These are phyloP conservation scores for Anthopleura xanthogrammica DNA, from an alignment of 92 coral and sea anemone species.

Conservation along the genomic window DNA sequence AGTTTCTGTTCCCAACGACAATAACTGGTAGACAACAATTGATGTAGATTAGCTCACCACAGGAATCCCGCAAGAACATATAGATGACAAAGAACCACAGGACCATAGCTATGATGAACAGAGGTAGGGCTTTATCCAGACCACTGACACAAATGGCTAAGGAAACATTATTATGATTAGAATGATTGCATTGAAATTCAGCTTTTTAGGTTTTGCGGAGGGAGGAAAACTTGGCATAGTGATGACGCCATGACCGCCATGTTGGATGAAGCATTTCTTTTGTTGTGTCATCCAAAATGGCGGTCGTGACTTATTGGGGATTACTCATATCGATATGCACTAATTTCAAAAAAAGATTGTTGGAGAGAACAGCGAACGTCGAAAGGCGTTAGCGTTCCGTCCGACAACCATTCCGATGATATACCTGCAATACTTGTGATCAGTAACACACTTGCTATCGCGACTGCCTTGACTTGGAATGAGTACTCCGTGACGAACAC, in stretches of 20 bases:
- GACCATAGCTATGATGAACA: conserved; percentile 80
- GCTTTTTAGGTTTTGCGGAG: too few relatives aligned
- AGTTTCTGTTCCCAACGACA: conserved; percentile 37
- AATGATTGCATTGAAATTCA: neutral
- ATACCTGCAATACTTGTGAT: conserved; percentile 18
- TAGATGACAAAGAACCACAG: conserved; percentile 87
- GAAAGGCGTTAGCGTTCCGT: too few relatives aligned
- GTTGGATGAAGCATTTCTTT: neutral
- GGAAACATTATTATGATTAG: neutral
- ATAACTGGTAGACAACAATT: conserved; percentile 59
- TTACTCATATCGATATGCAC: too few relatives aligned
- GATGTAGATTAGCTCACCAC: conserved; percentile 66
- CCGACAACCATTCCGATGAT: too few relatives aligned
- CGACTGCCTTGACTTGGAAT: conserved; percentile 19
- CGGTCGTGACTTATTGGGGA: neutral
- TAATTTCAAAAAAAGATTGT: neutral
- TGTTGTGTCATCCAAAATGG: neutral
- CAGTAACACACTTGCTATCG: conserved; percentile 2
- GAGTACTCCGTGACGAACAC: conserved; percentile 2
- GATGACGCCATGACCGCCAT: neutral
- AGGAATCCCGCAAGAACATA: conserved; percentile 70
- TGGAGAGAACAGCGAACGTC: too few relatives aligned
- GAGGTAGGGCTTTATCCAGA: conserved; percentile 71
- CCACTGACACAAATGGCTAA: conserved; percentile 78
- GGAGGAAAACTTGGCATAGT: neutral